These are phyloP conservation scores for Melolontha melolontha DNA, from an alignment of 2,888 invertebrate species.

Conservation along the genomic window DNA sequence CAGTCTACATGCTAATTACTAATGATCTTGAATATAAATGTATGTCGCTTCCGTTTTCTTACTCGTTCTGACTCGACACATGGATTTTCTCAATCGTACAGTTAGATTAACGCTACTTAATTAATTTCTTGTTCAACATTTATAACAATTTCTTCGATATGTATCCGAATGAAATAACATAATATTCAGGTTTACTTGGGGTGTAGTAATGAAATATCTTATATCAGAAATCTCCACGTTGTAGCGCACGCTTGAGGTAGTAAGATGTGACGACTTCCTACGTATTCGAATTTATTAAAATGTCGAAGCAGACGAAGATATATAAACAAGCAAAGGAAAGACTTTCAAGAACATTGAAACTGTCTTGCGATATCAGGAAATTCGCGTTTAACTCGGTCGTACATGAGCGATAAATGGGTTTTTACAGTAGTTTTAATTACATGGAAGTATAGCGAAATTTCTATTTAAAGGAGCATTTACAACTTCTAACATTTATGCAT, in stretches of 20 bases:
- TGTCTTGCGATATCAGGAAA: slow-evolving; percentile 19
- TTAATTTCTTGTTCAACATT: slow-evolving; percentile 10
- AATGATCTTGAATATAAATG: slow-evolving; percentile 37
- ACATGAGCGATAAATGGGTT: slow-evolving; percentile 29
- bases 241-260: too few species aligned
- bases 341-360: slow-evolving; percentile 20
- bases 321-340: slow-evolving; percentile 10
- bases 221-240: too few species aligned
- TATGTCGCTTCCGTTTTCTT: slow-evolving; percentile 34
- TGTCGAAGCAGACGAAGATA: not conserved
- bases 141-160: slow-evolving; percentile 8
- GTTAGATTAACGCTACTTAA: slow-evolving; percentile 11
- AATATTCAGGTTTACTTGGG: not conserved
- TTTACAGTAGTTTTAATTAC: slow-evolving; percentile 24
- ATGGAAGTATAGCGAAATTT: slow-evolving; percentile 19
- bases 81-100: slow-evolving; percentile 13
- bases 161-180: not conserved
- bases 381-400: slow-evolving; percentile 22
- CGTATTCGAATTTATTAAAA: too few species aligned
- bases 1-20: slow-evolving; percentile 26
- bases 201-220: too few species aligned
- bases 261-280: too few species aligned
- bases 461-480: not conserved
- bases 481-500: too few species aligned
- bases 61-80: slow-evolving; percentile 18